These are phyloP conservation scores for Elysia crispata DNA, from an alignment of 2,888 invertebrate genomes.

Conservation along the genomic window DNA sequence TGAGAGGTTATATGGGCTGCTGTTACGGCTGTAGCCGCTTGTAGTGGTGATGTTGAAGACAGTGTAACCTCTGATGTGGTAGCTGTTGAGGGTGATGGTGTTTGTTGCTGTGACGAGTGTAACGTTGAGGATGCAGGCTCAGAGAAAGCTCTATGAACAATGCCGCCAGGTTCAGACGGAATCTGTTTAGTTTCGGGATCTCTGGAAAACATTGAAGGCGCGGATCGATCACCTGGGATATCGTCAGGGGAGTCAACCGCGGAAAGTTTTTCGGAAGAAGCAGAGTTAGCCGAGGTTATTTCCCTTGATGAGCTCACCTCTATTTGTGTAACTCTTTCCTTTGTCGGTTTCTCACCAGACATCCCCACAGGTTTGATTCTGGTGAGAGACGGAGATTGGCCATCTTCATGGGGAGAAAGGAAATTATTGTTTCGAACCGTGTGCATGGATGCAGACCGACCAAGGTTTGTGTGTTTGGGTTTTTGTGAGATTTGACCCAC, in stretches of 20 bases:
- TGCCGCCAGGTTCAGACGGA: background rate
- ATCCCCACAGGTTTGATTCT: slow-evolving; percentile 5
- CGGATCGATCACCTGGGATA: slow-evolving; percentile 38
- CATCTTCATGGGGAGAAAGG: background rate
- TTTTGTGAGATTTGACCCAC: background rate
- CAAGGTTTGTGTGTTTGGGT: slow-evolving; percentile 15
- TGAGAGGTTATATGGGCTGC: background rate
- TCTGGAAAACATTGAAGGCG: slow-evolving; percentile 11
- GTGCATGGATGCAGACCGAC: slow-evolving; percentile 40
- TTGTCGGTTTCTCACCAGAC: background rate
- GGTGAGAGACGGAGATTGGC: background rate
- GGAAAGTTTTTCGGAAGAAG: background rate
- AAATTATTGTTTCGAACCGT: slow-evolving; percentile 20
- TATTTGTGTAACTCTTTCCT: background rate
- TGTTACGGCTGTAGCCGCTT: background rate
- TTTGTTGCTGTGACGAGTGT: no score
- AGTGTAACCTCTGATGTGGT: background rate
- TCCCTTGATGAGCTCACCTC: background rate
- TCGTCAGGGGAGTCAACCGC: slow-evolving; percentile 12
- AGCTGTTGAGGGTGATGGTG: no score
- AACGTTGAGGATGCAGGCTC: no score
- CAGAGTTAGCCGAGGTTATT: background rate
- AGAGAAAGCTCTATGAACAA: no score
- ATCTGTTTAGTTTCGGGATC: slow-evolving; percentile 1
- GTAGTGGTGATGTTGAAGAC: background rate